These are phyloP conservation scores for Mongoloraphidia duomilia DNA, from an alignment of 2,888 invertebrate genomes.

Conservation along the genomic window DNA sequence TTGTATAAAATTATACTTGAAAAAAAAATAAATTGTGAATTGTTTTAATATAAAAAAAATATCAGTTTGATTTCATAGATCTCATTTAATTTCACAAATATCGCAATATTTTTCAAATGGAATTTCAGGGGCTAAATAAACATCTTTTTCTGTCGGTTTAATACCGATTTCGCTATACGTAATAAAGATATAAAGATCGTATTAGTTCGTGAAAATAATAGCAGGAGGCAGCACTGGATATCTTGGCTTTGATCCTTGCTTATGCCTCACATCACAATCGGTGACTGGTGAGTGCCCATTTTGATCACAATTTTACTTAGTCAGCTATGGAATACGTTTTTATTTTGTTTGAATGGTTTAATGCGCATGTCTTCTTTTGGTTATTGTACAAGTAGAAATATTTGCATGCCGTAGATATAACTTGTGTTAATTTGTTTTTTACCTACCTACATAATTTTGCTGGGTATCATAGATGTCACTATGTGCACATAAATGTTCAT, in stretches of 20 bases:
- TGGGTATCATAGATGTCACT: neutral
- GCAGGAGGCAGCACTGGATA: conserved; percentile 1
- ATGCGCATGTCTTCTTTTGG: neutral
- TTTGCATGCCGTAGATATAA: too few species aligned
- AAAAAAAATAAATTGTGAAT: conserved; percentile 18
- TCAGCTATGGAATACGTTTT: neutral
- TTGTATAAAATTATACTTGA: conserved; percentile 14
- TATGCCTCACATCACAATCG: conserved; percentile 5
- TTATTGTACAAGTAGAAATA: neutral
- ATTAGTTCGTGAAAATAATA: neutral
- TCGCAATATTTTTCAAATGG: neutral
- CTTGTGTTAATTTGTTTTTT: neutral
- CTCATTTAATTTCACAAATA: conserved; percentile 1
- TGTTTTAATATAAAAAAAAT: conserved; percentile 16
- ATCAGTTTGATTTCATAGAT: conserved; percentile 4
- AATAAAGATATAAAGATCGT: neutral
- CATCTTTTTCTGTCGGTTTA: neutral
- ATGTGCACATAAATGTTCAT: too few species aligned
- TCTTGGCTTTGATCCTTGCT: conserved; percentile 5
- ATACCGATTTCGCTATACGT: neutral
- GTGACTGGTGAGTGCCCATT: conserved; percentile 6
- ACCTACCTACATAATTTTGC: neutral
- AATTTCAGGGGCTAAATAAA: neutral
- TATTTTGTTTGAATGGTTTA: neutral
- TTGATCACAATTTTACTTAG: neutral